phyloP scores from a whole-genome alignment of 2,113 vertebrate species.

The Aphyosemion australe region DNA sequence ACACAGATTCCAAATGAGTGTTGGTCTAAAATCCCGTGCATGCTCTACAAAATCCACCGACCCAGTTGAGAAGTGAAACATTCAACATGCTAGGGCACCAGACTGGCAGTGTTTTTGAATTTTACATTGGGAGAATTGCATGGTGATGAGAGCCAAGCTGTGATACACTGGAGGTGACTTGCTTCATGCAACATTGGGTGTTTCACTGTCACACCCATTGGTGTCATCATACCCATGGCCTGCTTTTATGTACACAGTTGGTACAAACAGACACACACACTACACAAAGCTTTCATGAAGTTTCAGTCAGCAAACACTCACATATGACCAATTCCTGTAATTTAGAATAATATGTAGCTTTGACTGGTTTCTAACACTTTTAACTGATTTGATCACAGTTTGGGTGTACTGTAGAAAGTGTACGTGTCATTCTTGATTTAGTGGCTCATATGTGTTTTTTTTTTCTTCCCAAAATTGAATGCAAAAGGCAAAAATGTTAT shows the following conservation, averaged over 20 bases:
- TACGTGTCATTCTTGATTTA: too few species aligned
- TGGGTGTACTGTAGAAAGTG: neutral
- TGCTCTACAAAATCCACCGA: conserved; percentile 37
- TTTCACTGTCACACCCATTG: conserved; percentile 60
- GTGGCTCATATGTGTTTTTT: conserved; percentile 9
- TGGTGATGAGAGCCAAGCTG: conserved; percentile 18
- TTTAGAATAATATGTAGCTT: conserved; percentile 19
- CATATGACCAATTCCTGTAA: conserved; percentile 13
- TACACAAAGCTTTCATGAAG: conserved; percentile 31
- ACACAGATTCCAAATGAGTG: conserved; percentile 55
- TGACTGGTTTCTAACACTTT: neutral
- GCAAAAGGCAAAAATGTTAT: conserved; percentile 3
- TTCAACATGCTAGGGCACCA: conserved; percentile 36
- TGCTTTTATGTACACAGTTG: conserved; percentile 55
- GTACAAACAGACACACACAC: conserved; percentile 24
- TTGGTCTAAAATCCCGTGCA: conserved; percentile 55
- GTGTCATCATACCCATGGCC: conserved; percentile 68
- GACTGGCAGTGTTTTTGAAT: conserved; percentile 48
- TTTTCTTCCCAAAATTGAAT: neutral
- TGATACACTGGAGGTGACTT: conserved; percentile 51
- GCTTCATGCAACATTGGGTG: conserved; percentile 43
- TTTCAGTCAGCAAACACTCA: conserved; percentile 20
- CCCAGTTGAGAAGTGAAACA: conserved; percentile 27
- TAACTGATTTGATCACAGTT: conserved; percentile 30
- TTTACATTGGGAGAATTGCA: conserved; percentile 21